Evolutionary conservation across 2,888 invertebrate species (phyloP), one percentile per base, ranked within the genome.

Genomic region (Trissonchulus sp.): DNA sequence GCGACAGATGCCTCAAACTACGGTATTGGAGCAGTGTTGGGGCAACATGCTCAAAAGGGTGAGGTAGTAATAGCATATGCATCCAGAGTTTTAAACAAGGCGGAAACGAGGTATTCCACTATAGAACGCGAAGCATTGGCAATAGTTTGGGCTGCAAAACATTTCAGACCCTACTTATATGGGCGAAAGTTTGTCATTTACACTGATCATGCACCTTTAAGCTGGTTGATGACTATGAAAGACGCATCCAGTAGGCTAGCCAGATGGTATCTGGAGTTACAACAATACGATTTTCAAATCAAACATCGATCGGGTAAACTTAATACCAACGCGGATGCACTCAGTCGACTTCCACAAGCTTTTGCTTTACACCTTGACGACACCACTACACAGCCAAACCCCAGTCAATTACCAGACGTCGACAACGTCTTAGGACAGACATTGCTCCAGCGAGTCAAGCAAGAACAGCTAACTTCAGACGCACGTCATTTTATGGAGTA

Each of bases 271-370:
- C n/a, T n/a, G n/a, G n/a, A n/a, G n/a, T n/a, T n/a, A n/a, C n/a
- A n/a, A n/a, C n/a, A n/a, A n/a, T n/a, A n/a, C n/a, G n/a, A 86
- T 68, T 73, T 87, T 1, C 77, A 80, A 0, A 81, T 86, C 2
- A 77, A 80, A 0, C 85, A 87, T 76, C 81, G 83, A 1, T 84
- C 84, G 0, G 87, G 87, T 1, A 81, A 79, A 63, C 76, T 77
- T 0, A 86, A 86, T 77, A 80, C 81, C 1, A 78, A 86, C 0
- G 86, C 86, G 0, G 86, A 87, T 77, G 80, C 81, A 0, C 77
- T 86, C 0, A 84, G 84, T 60, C 71, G 65, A 34, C 31, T 31
- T 34, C 65, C 65, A 31, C 65, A 34, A 65, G n/a, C n/a, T n/a
- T n/a, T n/a, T n/a, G n/a, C n/a, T n/a, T n/a, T n/a, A n/a, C n/a